These are phyloP conservation scores for Lineus longissimus DNA, from an alignment of 1,140 invertebrate genomes.

Conservation along the genomic window DNA sequence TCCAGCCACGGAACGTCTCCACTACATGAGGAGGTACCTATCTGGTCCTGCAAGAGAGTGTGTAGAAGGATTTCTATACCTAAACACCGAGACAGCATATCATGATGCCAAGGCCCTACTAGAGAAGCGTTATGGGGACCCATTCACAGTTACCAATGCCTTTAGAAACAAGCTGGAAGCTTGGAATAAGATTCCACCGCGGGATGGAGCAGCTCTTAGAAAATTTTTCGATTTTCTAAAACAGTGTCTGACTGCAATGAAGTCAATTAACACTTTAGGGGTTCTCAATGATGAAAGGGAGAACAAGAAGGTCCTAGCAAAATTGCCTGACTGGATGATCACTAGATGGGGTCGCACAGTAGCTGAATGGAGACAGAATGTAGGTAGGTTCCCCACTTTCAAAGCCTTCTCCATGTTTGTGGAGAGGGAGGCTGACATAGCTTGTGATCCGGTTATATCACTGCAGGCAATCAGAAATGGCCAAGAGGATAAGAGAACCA, in stretches of 20 bases:
- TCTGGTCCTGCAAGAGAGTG: slow-evolving; percentile 11
- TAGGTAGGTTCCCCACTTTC: slow-evolving; percentile 17
- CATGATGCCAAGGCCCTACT: slow-evolving; percentile 17
- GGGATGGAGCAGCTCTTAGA: slow-evolving; percentile 15
- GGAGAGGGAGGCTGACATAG: slow-evolving; percentile 20
- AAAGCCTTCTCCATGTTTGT: slow-evolving; percentile 21
- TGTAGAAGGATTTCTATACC: slow-evolving; percentile 17
- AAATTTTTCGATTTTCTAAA: slow-evolving; percentile 22
- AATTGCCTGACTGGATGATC: slow-evolving; percentile 27
- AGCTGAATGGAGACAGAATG: neutral
- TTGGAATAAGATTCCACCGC: slow-evolving; percentile 20
- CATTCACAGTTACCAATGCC: slow-evolving; percentile 16
- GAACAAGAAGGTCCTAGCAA: slow-evolving; percentile 23
- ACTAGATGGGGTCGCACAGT: slow-evolving; percentile 19
- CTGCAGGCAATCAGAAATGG: no score
- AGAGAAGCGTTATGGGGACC: slow-evolving; percentile 19
- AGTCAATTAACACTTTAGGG: neutral
- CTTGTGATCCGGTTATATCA: slow-evolving; percentile 21
- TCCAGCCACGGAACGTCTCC: slow-evolving; percentile 61
- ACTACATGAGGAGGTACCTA: slow-evolving; percentile 41
- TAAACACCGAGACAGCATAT: slow-evolving; percentile 16
- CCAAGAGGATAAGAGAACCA: no score
- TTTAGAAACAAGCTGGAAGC: slow-evolving; percentile 21
- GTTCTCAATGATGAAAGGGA: slow-evolving; percentile 25
- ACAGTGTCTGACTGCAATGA: slow-evolving; percentile 22